These are phyloP conservation scores for Meloidogyne floridensis DNA, from an alignment of 1,140 invertebrate genomes.

Conservation along the genomic window DNA sequence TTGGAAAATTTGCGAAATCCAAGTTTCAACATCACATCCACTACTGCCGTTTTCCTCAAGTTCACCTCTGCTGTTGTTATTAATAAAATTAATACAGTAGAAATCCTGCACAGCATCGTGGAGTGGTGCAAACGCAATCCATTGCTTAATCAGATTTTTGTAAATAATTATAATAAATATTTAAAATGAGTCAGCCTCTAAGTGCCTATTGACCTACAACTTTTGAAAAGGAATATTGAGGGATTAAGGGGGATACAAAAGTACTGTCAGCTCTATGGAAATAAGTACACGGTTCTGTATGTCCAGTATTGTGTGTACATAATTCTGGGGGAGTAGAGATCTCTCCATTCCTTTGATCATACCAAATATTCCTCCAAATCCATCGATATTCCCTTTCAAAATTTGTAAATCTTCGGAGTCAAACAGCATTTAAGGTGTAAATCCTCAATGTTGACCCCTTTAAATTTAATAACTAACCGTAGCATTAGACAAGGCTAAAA, in stretches of 20 bases:
- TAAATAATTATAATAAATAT: background rate
- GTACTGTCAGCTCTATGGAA: too few species aligned
- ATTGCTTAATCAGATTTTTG: constrained; percentile 43
- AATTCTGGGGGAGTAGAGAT: too few species aligned
- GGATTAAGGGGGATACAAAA: too few species aligned
- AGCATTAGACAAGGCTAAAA: constrained; percentile 63
- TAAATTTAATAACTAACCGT: constrained; percentile 48
- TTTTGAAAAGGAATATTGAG: background rate
- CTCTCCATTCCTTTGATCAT: too few species aligned
- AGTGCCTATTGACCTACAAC: too few species aligned
- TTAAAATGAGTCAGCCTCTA: background rate
- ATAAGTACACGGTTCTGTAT: too few species aligned
- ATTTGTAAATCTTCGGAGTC: too few species aligned
- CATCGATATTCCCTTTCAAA: too few species aligned
- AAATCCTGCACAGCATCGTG: constrained; percentile 51
- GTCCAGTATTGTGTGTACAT: too few species aligned
- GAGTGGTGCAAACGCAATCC: constrained; percentile 62
- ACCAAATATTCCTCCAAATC: too few species aligned
- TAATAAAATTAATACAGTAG: constrained; percentile 47
- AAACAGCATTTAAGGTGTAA: too few species aligned
- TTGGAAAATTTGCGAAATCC: constrained; percentile 63
- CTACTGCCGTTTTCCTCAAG: background rate
- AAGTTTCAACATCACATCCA: constrained; percentile 50
- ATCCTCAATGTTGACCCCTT: too few species aligned
- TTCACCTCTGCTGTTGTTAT: constrained; percentile 17